Evolutionary conservation across 1,140 invertebrate species (phyloP), one percentile per base, ranked within the genome.

Genomic region (Drosophila teissieri): DNA sequence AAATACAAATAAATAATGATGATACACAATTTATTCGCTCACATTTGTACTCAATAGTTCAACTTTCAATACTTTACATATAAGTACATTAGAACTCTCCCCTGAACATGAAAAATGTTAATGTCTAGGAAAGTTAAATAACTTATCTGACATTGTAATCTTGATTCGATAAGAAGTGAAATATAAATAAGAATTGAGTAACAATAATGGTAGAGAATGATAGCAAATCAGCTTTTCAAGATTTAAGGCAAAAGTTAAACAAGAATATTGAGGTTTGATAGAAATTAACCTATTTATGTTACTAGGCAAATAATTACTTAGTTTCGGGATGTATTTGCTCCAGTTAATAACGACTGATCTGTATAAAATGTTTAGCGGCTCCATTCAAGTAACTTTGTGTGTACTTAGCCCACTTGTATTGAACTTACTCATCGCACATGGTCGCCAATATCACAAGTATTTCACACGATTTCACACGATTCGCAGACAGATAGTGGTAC

Each of bases 401-500:
- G 48, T 62, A n/a, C 19, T 1, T 61, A 36, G 46, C 53, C 61
- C n/a, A 64, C 52, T 63, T 56, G 52, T 37, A 46, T 27, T 46
- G n/a, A 52, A 52, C 46, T 64, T 68, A 68, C 45, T 64, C 45
- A 64, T 49, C 45, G 19, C 44, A 27, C 60, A 65, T 65, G 64
- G 65, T 68, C 64, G 46, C 2, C 64, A 52, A 44, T 44, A 68
- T 65, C 27, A 46, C 31, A 52, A 42, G 64, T 52, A 65, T 37
- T 52, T 68, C 60, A 64, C 64, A 67, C 63, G 36, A 45, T 60
- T 39, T 39, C 11, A 31, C 31, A 31, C 31, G 31, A 31, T 31
- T 64, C 17, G 8, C 15, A 6, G 12, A 22, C 10, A 45, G 22
- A 42, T 11, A 42, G 22, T 14, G 8, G 10, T 11, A 14, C 11